Evolutionary conservation across 2,113 vertebrate genomes (phyloP).

Genomic region (Clinocottus analis): DNA sequence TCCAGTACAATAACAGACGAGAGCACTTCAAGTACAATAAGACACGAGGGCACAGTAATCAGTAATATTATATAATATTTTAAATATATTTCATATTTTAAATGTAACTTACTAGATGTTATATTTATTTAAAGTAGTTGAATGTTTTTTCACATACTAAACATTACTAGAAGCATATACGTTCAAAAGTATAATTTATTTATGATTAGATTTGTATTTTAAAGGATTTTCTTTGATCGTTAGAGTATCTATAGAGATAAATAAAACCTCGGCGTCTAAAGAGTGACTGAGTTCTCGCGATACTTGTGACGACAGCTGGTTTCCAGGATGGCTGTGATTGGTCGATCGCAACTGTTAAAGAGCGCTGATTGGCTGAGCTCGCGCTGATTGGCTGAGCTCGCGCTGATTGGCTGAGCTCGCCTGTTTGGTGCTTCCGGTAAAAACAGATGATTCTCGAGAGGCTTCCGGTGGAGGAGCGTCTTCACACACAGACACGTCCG

Average conservation of each 20-base stretch:
- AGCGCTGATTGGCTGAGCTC: not conserved
- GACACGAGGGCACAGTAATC: too few species aligned
- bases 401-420: not conserved
- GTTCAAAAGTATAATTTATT: too few species aligned
- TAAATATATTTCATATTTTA: too few species aligned
- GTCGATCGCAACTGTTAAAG: not conserved
- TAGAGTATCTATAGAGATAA: not conserved
- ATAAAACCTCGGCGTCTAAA: not conserved
- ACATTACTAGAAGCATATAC: too few species aligned
- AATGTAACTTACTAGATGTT: too few species aligned
- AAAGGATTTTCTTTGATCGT: not conserved
- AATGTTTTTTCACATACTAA: too few species aligned
- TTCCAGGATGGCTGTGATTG: not conserved
- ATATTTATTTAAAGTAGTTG: too few species aligned
- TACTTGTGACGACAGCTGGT: not conserved
- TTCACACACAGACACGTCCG: not conserved
- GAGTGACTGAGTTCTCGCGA: conserved; percentile 1
- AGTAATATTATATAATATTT: too few species aligned
- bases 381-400: not conserved
- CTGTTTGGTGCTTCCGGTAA: not conserved
- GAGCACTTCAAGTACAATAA: too few species aligned
- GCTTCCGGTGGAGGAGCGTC: not conserved
- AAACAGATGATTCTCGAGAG: not conserved
- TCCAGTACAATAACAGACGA: too few species aligned
- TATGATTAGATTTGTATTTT: too few species aligned